Evolutionary conservation across 2,113 vertebrate genomes (phyloP).

Genomic region (Irena cyanogastra): DNA sequence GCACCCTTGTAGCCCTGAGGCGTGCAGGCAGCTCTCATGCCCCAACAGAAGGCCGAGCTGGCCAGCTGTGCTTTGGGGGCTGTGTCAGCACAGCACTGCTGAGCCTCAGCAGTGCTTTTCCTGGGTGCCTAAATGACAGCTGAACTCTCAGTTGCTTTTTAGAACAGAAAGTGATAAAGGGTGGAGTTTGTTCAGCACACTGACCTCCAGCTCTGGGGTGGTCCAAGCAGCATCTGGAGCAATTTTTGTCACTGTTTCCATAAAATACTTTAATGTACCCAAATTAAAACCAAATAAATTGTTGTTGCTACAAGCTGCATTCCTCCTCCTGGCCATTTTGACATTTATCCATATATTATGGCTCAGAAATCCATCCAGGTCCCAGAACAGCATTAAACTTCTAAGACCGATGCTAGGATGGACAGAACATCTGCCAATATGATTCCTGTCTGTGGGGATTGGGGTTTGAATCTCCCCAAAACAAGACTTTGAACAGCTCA

Average conservation of each 20-base stretch:
- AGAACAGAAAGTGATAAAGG: neutral
- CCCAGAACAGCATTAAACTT: neutral
- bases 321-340: neutral
- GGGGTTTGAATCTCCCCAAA: neutral
- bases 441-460: neutral
- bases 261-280: neutral
- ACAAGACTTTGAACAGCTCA: neutral
- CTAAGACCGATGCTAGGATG: neutral
- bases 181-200: neutral
- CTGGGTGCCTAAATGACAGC: neutral
- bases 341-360: neutral
- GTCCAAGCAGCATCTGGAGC: neutral
- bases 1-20: neutral
- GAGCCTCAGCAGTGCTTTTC: neutral
- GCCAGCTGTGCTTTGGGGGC: neutral
- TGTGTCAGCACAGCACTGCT: neutral
- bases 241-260: neutral
- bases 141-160: neutral
- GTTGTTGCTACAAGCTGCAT: neutral
- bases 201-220: neutral
- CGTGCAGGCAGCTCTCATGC: neutral
- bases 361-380: neutral
- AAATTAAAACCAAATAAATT: slow-evolving; percentile 19
- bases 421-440: neutral
- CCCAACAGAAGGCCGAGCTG: neutral